Conservation (phyloP, 2,113 vertebrate species). For the Sander vitreus region DNA sequence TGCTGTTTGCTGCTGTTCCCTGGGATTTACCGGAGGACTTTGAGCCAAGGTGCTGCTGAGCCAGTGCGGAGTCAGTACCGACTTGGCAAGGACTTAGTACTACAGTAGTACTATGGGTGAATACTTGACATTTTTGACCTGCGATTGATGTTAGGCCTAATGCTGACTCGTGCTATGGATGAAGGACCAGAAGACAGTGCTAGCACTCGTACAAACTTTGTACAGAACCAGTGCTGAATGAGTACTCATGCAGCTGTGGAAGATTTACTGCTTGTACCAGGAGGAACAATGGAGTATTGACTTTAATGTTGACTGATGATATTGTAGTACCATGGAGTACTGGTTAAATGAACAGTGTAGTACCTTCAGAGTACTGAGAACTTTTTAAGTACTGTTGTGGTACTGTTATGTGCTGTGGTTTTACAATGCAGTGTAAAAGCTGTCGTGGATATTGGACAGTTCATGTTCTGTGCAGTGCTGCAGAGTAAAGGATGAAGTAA, state of each 20-base stretch:
- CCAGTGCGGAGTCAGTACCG: slow-evolving; percentile 48
- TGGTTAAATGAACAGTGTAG: slow-evolving; percentile 76
- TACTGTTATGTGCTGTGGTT: slow-evolving; percentile 78
- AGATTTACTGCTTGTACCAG: slow-evolving; percentile 46
- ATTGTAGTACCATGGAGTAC: slow-evolving; percentile 79
- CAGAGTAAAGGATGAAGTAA: slow-evolving; percentile 60
- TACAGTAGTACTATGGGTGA: slow-evolving; percentile 64
- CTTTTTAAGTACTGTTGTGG: slow-evolving; percentile 76
- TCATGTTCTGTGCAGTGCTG: slow-evolving; percentile 73
- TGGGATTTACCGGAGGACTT: slow-evolving; percentile 79
- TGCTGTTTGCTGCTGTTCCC: slow-evolving; percentile 96
- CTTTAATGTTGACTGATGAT: slow-evolving; percentile 73
- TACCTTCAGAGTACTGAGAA: slow-evolving; percentile 80
- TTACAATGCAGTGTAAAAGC: slow-evolving; percentile 74
- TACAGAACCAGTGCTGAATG: slow-evolving; percentile 59
- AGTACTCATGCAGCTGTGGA: slow-evolving; percentile 35
- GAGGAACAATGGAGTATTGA: slow-evolving; percentile 63
- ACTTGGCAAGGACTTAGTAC: slow-evolving; percentile 66
- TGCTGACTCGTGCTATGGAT: slow-evolving; percentile 56
- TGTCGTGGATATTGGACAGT: slow-evolving; percentile 66
- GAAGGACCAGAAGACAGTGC: slow-evolving; percentile 45
- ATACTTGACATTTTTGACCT: slow-evolving; percentile 55
- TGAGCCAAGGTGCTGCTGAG: slow-evolving; percentile 72
- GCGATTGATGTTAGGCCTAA: slow-evolving; percentile 53
- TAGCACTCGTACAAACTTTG: slow-evolving; percentile 43